phyloP scores from a whole-genome alignment of 2,113 vertebrate species.

The Gasterosteus aculeatus region DNA sequence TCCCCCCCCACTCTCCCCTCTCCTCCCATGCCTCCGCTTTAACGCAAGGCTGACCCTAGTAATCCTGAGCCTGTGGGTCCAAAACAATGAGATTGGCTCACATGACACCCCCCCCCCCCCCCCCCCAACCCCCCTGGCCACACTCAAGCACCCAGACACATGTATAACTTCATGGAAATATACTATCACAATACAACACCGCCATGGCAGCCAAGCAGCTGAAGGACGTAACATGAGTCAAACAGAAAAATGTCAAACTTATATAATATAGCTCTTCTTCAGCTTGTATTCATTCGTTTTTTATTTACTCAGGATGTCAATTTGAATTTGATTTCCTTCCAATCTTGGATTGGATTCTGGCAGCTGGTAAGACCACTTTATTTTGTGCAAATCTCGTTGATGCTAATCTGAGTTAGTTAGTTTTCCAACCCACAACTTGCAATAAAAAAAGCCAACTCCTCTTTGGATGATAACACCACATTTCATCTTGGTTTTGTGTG shows the following conservation, averaged over 20 bases:
- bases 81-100: slow-evolving; percentile 46
- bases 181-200: too few species aligned
- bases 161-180: neutral
- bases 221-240: neutral
- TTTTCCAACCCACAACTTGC: slow-evolving; percentile 5
- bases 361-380: neutral
- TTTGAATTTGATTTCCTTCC: neutral
- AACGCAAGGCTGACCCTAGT: slow-evolving; percentile 47
- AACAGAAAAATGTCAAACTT: neutral
- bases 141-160: slow-evolving; percentile 3
- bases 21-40: slow-evolving; percentile 14
- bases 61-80: slow-evolving; percentile 37
- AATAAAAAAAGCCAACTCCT: slow-evolving; percentile 4
- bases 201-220: neutral
- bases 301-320: neutral
- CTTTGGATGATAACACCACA: slow-evolving; percentile 6
- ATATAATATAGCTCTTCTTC: neutral
- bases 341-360: neutral
- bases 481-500: slow-evolving; percentile 41
- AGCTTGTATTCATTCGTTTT: neutral
- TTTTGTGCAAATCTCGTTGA: neutral
- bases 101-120: neutral
- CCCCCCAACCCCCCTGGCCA: neutral
- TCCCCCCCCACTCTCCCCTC: neutral
- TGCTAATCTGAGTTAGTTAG: neutral